phyloP scores from a whole-genome alignment of 1,140 invertebrate genomes.

The Heterodera schachtii region DNA sequence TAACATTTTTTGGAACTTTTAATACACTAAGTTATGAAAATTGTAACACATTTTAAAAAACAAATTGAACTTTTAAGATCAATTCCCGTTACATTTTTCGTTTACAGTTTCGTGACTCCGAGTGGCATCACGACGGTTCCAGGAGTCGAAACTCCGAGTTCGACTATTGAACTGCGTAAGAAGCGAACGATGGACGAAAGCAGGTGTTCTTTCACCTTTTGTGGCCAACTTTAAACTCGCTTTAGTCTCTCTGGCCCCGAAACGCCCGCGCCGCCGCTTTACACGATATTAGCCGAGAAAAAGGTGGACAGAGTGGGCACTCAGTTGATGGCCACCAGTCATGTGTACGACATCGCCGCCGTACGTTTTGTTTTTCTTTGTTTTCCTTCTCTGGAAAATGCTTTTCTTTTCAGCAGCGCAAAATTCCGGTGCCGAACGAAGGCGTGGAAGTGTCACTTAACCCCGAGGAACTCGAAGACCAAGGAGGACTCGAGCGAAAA shows the following conservation, averaged over 20 bases:
- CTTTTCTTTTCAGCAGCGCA: conserved; percentile 41
- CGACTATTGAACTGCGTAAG: conserved; percentile 91
- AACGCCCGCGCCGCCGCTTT: conserved; percentile 78
- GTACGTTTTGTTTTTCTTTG: conserved; percentile 22
- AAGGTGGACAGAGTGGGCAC: conserved; percentile 82
- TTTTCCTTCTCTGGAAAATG: too few relatives aligned
- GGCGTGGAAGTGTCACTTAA: conserved; percentile 88
- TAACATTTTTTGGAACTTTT: too few relatives aligned
- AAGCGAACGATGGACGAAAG: conserved; percentile 88
- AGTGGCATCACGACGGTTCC: conserved; percentile 92
- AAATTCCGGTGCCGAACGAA: conserved; percentile 58
- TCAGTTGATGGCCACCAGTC: conserved; percentile 92
- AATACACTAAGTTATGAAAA: too few relatives aligned
- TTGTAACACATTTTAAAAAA: too few relatives aligned
- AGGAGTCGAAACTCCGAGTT: conserved; percentile 92
- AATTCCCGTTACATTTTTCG: conserved; percentile 18
- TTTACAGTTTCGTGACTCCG: conserved; percentile 78
- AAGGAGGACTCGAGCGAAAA: conserved; percentile 89
- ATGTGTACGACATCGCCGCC: conserved; percentile 68
- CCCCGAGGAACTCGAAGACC: conserved; percentile 95
- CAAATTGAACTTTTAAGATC: too few relatives aligned
- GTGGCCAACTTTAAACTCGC: conserved; percentile 1
- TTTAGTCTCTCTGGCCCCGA: conserved; percentile 73
- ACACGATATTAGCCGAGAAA: conserved; percentile 91
- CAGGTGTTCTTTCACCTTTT: conserved; percentile 80